Base-by-base conservation (phyloP, 2,797 vertebrate species). In the Antrozous pallidus region DNA sequence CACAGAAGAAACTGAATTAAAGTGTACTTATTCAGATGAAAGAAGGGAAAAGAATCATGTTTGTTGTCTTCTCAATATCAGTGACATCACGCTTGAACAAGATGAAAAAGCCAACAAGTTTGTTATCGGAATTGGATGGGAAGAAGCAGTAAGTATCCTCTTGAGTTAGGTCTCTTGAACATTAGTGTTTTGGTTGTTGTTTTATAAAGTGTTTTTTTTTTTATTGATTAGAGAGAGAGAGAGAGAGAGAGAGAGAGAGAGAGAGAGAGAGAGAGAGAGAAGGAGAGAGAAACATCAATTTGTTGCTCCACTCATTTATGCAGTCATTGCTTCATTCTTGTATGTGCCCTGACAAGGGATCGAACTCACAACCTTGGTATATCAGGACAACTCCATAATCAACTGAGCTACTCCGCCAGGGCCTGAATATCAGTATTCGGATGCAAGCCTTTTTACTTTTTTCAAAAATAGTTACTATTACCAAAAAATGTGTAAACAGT, bases 71-170 rank as follows among this genome's bases (percentile, higher is more conserved):
- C 95, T 99, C 20, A 97, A 97, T 9, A 94, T 99, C 81, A 99
- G 99, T 11, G 98, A 99, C 79, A 97, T 98, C 69, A 92, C 86
- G 1, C 82, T 95, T 36, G 88, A 97, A 63, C 97, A 97, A 65
- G 98, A 97, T 1, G 93, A 96, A 90, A 98, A 98, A 90, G 96
- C 96, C 0, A 51, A 92, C 1, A 97, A 98, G 78, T 96, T 92
- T 93, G 80, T 95, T 3, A 97, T 97, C 65, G 97, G 97, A 82
- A 96, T 97, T n/a, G 98, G 98, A 56, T 98, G 98, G 99, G 98
- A 99, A 78, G 98, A 99, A 88, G 98, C 98, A 56, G 99, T 99
- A 94, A 99, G 99, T 99, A 83, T 89, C 82, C 38, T 80, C 71
- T 51, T 40, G 22, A 78, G 26, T 85, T 45, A 26, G 36, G 36